These are phyloP conservation scores for Blastobasis adustella DNA, from an alignment of 2,888 invertebrate species.

Conservation along the genomic window DNA sequence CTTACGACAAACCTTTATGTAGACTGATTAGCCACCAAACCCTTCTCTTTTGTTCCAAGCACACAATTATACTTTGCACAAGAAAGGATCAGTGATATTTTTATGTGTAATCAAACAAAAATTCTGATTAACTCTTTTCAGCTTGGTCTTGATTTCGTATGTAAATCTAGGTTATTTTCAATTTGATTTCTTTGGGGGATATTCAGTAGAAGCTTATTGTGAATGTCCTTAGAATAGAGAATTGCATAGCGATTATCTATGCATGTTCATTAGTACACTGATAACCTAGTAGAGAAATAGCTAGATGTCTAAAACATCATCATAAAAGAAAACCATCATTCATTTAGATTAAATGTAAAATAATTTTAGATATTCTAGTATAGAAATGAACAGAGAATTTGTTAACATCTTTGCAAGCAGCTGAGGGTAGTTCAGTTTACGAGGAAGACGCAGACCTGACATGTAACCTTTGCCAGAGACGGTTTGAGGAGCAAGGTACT, in stretches of 20 bases:
- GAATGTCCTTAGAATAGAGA: conserved; percentile 16
- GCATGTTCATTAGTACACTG: conserved; percentile 33
- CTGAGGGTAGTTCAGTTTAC: conserved; percentile 77
- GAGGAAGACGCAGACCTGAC: conserved; percentile 79
- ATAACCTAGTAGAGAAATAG: conserved; percentile 21
- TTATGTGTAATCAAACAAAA: conserved; percentile 45
- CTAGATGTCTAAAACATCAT: too few relatives aligned
- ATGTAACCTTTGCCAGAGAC: conserved; percentile 85
- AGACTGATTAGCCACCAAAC: conserved; percentile 43
- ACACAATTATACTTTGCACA: conserved; percentile 67
- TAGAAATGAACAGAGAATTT: conserved; percentile 44
- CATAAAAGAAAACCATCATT: too few relatives aligned
- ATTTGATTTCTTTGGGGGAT: conserved; percentile 35
- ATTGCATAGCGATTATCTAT: conserved; percentile 29
- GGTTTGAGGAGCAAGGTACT: conserved; percentile 86
- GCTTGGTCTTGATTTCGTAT: conserved; percentile 72
- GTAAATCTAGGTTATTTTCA: conserved; percentile 42
- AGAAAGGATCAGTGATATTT: conserved; percentile 48
- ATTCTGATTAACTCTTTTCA: conserved; percentile 76
- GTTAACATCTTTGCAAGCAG: conserved; percentile 79
- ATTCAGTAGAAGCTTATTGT: conserved; percentile 40
- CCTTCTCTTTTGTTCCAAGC: conserved; percentile 53
- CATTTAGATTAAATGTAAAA: too few relatives aligned
- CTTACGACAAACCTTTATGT: conserved; percentile 18
- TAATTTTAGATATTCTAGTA: too few relatives aligned